Conservation (phyloP, 2,797 vertebrate genomes). For the Danio choprae region DNA sequence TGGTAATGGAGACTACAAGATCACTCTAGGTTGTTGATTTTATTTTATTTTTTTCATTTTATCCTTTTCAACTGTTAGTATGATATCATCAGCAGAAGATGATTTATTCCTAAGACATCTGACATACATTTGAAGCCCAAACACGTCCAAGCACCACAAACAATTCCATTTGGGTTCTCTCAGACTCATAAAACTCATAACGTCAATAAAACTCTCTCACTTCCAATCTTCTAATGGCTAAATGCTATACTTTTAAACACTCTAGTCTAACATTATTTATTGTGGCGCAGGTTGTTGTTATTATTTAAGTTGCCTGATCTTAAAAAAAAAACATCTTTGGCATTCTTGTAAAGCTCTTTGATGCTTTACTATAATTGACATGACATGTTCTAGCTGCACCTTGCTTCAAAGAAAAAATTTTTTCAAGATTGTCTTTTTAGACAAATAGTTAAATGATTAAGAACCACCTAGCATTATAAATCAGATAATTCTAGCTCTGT, state of each 20-base stretch:
- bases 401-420: not conserved
- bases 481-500: not conserved
- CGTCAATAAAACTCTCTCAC: too few relatives aligned
- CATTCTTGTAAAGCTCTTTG: too few relatives aligned
- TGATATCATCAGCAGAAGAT: not conserved
- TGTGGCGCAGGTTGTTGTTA: too few relatives aligned
- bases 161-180: not conserved
- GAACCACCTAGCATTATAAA: not conserved
- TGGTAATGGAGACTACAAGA: constrained; percentile 32
- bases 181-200: not conserved
- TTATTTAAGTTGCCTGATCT: not conserved
- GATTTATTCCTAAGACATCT: constrained; percentile 15
- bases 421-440: not conserved
- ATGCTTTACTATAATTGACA: too few relatives aligned
- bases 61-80: constrained; percentile 39
- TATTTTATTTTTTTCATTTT: constrained; percentile 25
- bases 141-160: constrained; percentile 25
- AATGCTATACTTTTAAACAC: not conserved
- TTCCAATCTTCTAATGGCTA: not conserved
- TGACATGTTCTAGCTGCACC: not conserved
- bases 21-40: constrained; percentile 22
- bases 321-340: not conserved
- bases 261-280: not conserved
- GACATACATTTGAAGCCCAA: not conserved
- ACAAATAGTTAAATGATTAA: not conserved